Base-by-base conservation (phyloP, 2,797 vertebrate genomes). In the Pipistrellus pygmaeus region DNA sequence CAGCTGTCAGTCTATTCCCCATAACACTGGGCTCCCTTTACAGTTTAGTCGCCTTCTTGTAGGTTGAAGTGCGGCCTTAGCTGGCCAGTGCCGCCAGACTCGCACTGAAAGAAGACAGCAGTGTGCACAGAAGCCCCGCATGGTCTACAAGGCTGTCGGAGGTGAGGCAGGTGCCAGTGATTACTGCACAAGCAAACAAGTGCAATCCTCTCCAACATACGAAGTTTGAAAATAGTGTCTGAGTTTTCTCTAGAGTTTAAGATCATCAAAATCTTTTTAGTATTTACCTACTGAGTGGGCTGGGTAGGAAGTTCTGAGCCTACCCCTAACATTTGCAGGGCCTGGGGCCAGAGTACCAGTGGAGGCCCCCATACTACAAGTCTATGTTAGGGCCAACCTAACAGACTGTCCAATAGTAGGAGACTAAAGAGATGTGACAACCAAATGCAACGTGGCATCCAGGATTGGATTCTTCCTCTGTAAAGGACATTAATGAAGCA, bases 21-120 rank as follows among this genome's bases (percentile, higher is more conserved):
- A 85, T 96, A 97, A 71, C 64, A 73, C 44, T 78, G 18, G 80
- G 38, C 71, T 96, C 92, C 66, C 51, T 96, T 97, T 95, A 93
- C 1, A 41, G 72, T 72, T 4, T 72, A 89, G 77, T 87, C 93
- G 82, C 55, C 94, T 44, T 11, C 93, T 72, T 93, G 82, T 84
- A 90, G 94, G 88, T 96, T 96, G 96, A 97, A 97, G 88, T 68
- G 80, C 30, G 41, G 89, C 30, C 96, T 3, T 82, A 96, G 90
- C 73, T 96, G 94, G 88, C 92, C 94, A 72, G 46, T 93, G 84
- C 72, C 76, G 88, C 53, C 85, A 92, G 95, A 80, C 64, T 46
- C 78, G 90, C 46, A 48, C 73, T 8, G 0, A 9, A 88, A 92
- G 73, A 73, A 64, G 35, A 21, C 5, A 84, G 60, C 55, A 32